Percentiles rank a stretch among this genome's conserved stretches.
phyloP scores from a whole-genome alignment of 2,797 vertebrate genomes.

The Margarornis squamiger region DNA sequence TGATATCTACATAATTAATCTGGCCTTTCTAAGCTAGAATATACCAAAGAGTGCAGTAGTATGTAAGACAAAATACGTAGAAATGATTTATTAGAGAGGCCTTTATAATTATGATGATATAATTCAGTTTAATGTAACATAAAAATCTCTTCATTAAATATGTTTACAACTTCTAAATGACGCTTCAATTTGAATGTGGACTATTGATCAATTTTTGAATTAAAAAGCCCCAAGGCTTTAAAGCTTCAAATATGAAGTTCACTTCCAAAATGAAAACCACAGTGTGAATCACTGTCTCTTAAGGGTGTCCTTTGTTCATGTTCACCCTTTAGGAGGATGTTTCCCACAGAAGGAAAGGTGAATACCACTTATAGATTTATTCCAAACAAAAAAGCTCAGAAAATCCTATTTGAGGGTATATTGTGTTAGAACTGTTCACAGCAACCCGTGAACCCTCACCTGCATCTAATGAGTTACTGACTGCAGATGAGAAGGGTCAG shows the following conservation, averaged over 20 bases:
- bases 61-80: slow-evolving; percentile 8
- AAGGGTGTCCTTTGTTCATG: neutral
- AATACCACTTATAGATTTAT: neutral
- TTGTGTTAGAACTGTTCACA: neutral
- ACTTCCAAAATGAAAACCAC: neutral
- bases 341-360: neutral
- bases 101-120: neutral
- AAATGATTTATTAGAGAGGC: neutral
- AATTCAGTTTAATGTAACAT: slow-evolving; percentile 7
- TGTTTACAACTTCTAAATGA: neutral
- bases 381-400: neutral
- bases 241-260: neutral
- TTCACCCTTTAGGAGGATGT: neutral
- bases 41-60: neutral
- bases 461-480: neutral
- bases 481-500: neutral
- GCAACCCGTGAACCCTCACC: neutral
- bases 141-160: neutral
- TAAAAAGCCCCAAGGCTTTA: fast-evolving
- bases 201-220: neutral
- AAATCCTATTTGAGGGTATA: neutral
- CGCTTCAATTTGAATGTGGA: neutral
- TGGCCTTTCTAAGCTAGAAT: neutral
- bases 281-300: neutral
- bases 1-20: neutral